A percentile compares a stretch with the other conserved stretches of the same genome.
Evolutionary conservation across 2,113 vertebrate genomes (phyloP).

Genomic region (Notothenia coriiceps): DNA sequence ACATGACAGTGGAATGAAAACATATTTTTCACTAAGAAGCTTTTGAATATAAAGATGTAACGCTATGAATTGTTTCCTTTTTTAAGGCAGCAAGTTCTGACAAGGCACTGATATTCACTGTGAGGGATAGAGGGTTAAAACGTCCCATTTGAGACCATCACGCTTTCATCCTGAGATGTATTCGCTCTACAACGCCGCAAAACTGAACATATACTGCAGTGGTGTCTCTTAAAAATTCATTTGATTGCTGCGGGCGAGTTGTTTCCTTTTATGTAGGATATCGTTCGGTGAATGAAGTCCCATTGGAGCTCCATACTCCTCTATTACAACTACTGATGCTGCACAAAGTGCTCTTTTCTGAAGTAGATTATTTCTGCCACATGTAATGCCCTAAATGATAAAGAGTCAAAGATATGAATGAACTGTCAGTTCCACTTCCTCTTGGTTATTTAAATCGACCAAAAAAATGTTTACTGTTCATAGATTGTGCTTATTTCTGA

Average conservation of each 20-base stretch:
- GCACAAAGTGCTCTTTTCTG: constrained; percentile 9
- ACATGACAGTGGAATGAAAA: not conserved
- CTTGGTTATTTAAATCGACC: not conserved
- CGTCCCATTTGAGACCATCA: not conserved
- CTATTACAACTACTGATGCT: not conserved
- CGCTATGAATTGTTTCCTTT: not conserved
- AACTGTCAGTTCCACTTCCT: not conserved
- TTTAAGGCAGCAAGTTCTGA: not conserved
- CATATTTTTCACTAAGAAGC: not conserved
- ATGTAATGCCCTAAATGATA: constrained; percentile 8
- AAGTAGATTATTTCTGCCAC: not conserved
- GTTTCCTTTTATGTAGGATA: not conserved
- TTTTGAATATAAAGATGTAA: constrained; percentile 1
- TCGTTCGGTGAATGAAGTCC: not conserved
- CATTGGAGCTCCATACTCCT: not conserved
- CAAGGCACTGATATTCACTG: not conserved
- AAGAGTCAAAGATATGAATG: not conserved
- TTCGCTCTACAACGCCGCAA: not conserved
- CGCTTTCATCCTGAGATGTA: not conserved
- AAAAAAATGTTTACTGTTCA: not conserved
- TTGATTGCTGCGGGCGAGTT: not conserved
- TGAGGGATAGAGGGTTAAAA: not conserved
- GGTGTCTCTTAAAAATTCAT: constrained; percentile 1
- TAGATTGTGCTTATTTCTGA: not conserved
- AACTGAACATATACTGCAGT: not conserved